Evolutionary conservation across 35 echinoderm and acorn worm species (phyloP).

Genomic region (Stichopus chloronotus): DNA sequence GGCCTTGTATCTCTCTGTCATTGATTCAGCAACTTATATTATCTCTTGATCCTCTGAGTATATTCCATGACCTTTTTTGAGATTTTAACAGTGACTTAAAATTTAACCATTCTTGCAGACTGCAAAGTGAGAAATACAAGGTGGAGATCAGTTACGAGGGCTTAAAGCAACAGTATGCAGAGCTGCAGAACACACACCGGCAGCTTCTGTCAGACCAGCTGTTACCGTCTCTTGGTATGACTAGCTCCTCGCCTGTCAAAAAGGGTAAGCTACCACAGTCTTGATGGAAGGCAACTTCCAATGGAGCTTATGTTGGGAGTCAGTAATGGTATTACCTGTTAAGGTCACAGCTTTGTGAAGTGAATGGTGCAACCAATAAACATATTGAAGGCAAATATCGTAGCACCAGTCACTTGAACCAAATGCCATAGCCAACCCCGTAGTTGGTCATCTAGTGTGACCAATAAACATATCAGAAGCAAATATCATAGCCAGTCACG

Average conservation of each 20-base stretch:
- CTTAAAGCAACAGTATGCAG: conserved; percentile 79
- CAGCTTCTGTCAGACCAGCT: conserved; percentile 76
- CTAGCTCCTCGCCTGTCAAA: conserved; percentile 56
- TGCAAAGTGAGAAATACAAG: conserved; percentile 78
- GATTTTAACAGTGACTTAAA: neutral
- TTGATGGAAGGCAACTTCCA: too few species aligned
- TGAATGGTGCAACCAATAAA: too few species aligned
- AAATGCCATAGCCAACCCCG: too few species aligned
- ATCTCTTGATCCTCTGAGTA: neutral
- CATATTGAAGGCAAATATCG: too few species aligned
- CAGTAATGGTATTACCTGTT: too few species aligned
- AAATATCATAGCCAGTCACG: too few species aligned
- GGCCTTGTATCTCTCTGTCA: neutral
- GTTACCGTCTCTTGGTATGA: conserved; percentile 63
- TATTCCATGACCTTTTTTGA: neutral
- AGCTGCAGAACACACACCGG: conserved; percentile 81
- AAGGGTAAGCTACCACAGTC: conserved; percentile 34
- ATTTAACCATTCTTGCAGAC: conserved; percentile 31
- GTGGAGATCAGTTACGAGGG: conserved; percentile 65
- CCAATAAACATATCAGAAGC: too few species aligned
- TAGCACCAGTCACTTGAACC: too few species aligned
- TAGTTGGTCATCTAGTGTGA: too few species aligned
- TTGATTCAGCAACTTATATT: neutral
- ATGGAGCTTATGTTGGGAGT: too few species aligned
- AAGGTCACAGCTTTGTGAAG: too few species aligned